Base-by-base conservation (phyloP, 2,888 invertebrate genomes). In the Eretmocerus hayati region DNA sequence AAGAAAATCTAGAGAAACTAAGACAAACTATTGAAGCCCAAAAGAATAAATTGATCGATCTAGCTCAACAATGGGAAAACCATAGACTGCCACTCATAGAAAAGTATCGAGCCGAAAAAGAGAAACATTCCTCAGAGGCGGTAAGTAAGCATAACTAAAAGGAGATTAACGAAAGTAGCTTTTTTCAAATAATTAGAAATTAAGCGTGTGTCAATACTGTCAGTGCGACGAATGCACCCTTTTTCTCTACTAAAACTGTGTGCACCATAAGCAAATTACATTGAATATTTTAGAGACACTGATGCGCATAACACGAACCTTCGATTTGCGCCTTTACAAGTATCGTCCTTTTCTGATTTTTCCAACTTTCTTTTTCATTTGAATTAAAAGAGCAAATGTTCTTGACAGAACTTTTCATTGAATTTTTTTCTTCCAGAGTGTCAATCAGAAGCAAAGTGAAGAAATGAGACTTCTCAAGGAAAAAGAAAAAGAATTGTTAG, bases 41-140 rank as follows among this genome's bases (percentile, higher is more conserved):
- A 53, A 77, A 78, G 41, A 80, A 81, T 59, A 77, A 83, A 60
- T 71, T 86, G 30, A 72, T 80, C 21, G 77, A 76, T 46, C 67
- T 88, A 42, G 80, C 81, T 4, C 77, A 77, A 48, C 85, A 87
- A 60, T 89, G 88, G 87, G 81, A 85, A 59, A 78, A 81, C 42
- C 84, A 85, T 61, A 76, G 84, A 55, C 74, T 74, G 22, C 85
- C 86, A 1, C 68, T 87, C 13, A 72, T 84, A 21, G 75, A 80
- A 55, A 76, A 81, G 58, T 81, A 80, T 61, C 69, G 79, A 39
- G 74, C 64, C 41, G 65, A 65, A 43, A 65, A 63, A 52, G 65
- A 69, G 46, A 67, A 66, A 30, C 66, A 70, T 62, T 70, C 72
- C 3, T 69, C 67, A 31, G 72, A 74, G 62, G 72, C 75, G 58